Conservation (phyloP, 2,113 vertebrate genomes). For the Malurus melanocephalus region DNA sequence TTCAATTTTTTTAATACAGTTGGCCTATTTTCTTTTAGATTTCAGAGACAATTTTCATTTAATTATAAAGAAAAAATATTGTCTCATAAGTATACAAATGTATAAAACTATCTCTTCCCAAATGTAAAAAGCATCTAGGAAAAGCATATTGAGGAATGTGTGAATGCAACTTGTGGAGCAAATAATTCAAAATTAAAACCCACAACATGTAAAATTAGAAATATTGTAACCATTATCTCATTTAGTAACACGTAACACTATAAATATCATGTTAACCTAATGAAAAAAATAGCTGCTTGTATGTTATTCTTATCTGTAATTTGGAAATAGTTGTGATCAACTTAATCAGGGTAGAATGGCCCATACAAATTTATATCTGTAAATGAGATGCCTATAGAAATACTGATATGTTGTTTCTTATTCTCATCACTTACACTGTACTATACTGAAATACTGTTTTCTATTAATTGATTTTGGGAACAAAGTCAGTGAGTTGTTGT, state of each 20-base stretch:
- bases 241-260: neutral
- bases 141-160: neutral
- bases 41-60: neutral
- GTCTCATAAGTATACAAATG: neutral
- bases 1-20: neutral
- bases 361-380: neutral
- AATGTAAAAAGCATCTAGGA: neutral
- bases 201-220: neutral
- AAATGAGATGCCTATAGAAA: neutral
- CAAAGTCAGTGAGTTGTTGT: neutral
- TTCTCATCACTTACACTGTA: neutral
- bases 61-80: neutral
- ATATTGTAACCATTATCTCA: neutral
- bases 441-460: neutral
- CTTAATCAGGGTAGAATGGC: neutral
- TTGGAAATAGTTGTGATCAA: neutral
- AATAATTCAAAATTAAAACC: neutral
- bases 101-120: neutral
- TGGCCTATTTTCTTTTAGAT: neutral
- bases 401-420: neutral
- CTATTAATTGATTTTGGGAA: neutral
- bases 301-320: neutral
- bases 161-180: neutral
- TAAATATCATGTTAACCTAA: neutral
- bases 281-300: neutral